phyloP scores from a whole-genome alignment of 2,113 vertebrate genomes.

The Salvator merianae region DNA sequence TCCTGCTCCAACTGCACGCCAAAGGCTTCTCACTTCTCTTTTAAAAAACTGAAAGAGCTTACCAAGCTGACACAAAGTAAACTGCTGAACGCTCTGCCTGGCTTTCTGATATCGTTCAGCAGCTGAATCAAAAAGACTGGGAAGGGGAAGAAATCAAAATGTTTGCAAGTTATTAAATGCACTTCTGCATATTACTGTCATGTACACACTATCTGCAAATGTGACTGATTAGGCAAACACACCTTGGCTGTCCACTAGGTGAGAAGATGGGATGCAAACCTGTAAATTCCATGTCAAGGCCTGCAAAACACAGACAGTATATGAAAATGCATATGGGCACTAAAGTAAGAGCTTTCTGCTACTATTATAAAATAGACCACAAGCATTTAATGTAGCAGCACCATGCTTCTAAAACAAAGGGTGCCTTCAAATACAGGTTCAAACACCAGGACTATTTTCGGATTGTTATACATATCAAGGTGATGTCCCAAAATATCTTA shows the following conservation, averaged over 20 bases:
- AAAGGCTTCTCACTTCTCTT: rapidly evolving
- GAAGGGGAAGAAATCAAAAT: not conserved
- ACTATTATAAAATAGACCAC: not conserved
- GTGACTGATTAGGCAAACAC: slow-evolving; percentile 16
- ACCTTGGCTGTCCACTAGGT: slow-evolving; percentile 64
- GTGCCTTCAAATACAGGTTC: no score
- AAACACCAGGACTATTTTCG: no score
- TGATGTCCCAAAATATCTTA: no score
- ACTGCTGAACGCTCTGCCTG: slow-evolving; percentile 66
- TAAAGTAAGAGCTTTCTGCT: rapidly evolving
- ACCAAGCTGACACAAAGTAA: slow-evolving; percentile 75
- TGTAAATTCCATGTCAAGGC: slow-evolving; percentile 76
- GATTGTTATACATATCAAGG: no score
- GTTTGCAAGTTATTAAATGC: rapidly evolving
- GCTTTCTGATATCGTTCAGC: slow-evolving; percentile 69
- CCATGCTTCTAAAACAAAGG: no score
- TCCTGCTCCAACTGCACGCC: not conserved
- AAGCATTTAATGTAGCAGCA: not conserved
- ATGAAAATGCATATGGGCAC: not conserved
- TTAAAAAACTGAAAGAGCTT: slow-evolving; percentile 42
- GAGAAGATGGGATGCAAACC: slow-evolving; percentile 65
- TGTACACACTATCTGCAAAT: not conserved
- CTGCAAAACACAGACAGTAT: slow-evolving; percentile 39
- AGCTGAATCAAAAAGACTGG: slow-evolving; percentile 74
- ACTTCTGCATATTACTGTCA: not conserved